Evolutionary conservation across 2,888 invertebrate species (phyloP).

Genomic region (Scaptomyza flava): DNA sequence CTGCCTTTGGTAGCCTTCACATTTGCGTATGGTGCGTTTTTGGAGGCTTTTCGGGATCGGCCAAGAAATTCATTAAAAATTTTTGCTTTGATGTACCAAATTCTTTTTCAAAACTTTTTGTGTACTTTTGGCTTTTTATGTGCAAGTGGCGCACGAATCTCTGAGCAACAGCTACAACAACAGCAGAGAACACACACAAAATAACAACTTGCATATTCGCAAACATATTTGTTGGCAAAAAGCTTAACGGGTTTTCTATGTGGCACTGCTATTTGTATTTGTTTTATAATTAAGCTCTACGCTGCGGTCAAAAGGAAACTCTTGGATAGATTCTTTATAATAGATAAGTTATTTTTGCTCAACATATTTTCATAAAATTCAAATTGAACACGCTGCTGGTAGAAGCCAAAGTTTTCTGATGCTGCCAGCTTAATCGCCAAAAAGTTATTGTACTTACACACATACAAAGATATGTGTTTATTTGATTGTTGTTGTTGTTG

Average conservation of each 20-base stretch:
- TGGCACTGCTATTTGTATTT: constrained; percentile 28
- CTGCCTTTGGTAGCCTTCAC: constrained; percentile 9
- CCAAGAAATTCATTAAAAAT: constrained; percentile 77
- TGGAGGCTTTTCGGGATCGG: constrained; percentile 62
- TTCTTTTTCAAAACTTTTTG: constrained; percentile 72
- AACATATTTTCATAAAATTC: constrained; percentile 41
- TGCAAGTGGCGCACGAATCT: constrained; percentile 35
- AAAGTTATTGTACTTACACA: constrained; percentile 40
- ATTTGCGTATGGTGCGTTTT: constrained; percentile 69
- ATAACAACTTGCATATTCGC: constrained; percentile 44
- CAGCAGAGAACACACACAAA: constrained; percentile 7
- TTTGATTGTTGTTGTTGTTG: constrained; percentile 25
- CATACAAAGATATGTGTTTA: background rate
- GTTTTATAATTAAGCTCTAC: constrained; percentile 52
- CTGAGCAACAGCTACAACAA: constrained; percentile 27
- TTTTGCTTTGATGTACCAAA: constrained; percentile 78
- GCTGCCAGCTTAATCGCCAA: constrained; percentile 60
- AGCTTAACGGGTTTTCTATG: constrained; percentile 35
- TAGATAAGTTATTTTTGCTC: constrained; percentile 34
- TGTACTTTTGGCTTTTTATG: constrained; percentile 51
- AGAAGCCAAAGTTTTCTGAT: constrained; percentile 44
- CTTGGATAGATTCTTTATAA: constrained; percentile 14
- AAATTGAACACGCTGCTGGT: constrained; percentile 55
- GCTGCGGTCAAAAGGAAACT: constrained; percentile 15
- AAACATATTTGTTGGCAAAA: constrained; percentile 37